Evolutionary conservation across 2,797 vertebrate species (phyloP).

Genomic region (Tokudaia muenninki): DNA sequence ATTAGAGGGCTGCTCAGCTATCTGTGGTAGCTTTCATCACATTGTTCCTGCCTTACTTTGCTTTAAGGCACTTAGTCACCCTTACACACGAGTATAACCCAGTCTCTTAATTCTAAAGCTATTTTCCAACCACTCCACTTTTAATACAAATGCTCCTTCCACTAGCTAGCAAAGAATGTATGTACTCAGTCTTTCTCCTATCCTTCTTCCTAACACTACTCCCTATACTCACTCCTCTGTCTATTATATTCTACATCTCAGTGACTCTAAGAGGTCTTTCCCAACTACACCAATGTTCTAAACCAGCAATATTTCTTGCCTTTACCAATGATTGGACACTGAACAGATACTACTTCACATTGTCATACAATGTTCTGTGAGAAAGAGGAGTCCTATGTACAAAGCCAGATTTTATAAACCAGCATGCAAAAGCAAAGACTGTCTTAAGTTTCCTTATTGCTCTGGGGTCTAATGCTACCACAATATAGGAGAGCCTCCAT

Average conservation of each 20-base stretch:
- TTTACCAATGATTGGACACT: conserved; percentile 1
- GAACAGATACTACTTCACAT: neutral
- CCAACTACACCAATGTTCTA: conserved; percentile 31
- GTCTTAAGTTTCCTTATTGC: conserved; percentile 20
- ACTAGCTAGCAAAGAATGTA: neutral
- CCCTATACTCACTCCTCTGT: neutral
- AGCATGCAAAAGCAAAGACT: conserved; percentile 24
- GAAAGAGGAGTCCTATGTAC: neutral
- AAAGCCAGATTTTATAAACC: conserved; percentile 51
- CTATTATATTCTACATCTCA: conserved; percentile 38
- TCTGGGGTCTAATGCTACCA: neutral
- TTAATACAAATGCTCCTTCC: neutral
- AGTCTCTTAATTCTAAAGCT: conserved; percentile 38
- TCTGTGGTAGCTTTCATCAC: neutral
- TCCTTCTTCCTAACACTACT: neutral
- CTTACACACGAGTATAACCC: neutral
- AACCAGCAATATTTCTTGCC: conserved; percentile 14
- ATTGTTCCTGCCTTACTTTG: conserved; percentile 41
- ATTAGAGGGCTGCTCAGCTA: conserved; percentile 23
- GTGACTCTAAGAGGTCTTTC: neutral
- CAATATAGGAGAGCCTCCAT: neutral
- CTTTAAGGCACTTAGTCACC: conserved; percentile 49
- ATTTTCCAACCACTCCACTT: conserved; percentile 28
- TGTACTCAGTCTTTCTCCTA: neutral
- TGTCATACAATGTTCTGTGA: neutral